These are phyloP conservation scores for Acestrorhynchus altus DNA, from an alignment of 2,797 vertebrate species.

Conservation along the genomic window DNA sequence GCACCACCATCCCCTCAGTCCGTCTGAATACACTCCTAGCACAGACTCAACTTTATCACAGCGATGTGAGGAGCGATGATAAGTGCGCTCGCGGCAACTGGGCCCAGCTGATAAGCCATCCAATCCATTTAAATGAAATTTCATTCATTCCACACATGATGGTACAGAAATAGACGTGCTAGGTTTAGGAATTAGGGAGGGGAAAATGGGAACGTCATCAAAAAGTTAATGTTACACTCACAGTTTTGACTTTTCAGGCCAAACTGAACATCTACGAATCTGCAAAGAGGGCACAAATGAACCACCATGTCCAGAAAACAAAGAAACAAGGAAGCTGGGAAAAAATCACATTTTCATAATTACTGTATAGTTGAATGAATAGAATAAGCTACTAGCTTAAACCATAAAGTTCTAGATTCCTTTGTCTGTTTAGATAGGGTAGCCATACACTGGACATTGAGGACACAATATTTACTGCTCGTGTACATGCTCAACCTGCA, in stretches of 20 bases:
- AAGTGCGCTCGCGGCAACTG: slow-evolving; percentile 56
- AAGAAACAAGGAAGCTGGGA: too few species aligned
- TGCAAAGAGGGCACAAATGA: background rate
- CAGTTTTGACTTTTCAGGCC: slow-evolving; percentile 3
- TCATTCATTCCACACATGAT: slow-evolving; percentile 49
- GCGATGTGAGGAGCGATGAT: slow-evolving; percentile 58
- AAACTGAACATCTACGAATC: background rate
- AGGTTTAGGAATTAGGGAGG: slow-evolving; percentile 21
- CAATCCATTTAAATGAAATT: slow-evolving; percentile 52
- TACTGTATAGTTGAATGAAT: too few species aligned
- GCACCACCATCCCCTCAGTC: slow-evolving; percentile 34
- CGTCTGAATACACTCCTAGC: slow-evolving; percentile 48
- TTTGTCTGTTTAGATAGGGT: too few species aligned
- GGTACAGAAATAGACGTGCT: slow-evolving; percentile 32
- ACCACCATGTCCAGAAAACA: too few species aligned
- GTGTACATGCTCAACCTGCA: too few species aligned
- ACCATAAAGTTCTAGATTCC: too few species aligned
- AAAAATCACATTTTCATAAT: too few species aligned
- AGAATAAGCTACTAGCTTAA: too few species aligned
- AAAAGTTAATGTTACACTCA: slow-evolving; percentile 30
- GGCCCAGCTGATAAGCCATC: slow-evolving; percentile 54
- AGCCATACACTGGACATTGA: too few species aligned
- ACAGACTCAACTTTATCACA: slow-evolving; percentile 48
- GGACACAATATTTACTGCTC: too few species aligned
- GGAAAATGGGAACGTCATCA: slow-evolving; percentile 25